phyloP scores from a whole-genome alignment of 2,113 vertebrate species.

The Caloenas nicobarica region DNA sequence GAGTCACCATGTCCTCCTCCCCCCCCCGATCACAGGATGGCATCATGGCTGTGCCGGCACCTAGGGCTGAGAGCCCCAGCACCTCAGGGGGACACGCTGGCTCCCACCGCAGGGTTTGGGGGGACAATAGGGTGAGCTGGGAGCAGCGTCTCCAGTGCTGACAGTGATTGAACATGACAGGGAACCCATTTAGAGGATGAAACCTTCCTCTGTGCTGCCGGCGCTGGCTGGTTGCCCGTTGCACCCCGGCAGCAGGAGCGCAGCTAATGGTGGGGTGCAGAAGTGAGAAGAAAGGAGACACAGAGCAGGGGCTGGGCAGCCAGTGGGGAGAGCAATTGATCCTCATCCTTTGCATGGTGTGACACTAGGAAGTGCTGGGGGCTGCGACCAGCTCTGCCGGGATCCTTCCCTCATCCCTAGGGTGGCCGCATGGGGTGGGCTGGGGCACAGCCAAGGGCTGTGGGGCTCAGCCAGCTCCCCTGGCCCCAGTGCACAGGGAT shows the following conservation, averaged over 20 bases:
- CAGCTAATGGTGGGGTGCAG: neutral
- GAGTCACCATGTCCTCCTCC: neutral
- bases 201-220: neutral
- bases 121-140: neutral
- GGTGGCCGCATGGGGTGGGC: neutral
- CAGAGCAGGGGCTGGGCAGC: neutral
- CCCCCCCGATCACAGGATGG: neutral
- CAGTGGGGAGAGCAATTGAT: neutral
- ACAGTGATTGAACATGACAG: constrained; percentile 61
- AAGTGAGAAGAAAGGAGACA: neutral
- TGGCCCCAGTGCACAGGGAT: neutral
- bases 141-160: neutral
- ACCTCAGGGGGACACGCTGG: rapidly evolving
- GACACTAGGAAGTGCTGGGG: neutral
- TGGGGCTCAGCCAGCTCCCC: neutral
- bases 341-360: neutral
- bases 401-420: neutral
- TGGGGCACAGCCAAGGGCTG: neutral
- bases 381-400: neutral
- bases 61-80: rapidly evolving
- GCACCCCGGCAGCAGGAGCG: neutral
- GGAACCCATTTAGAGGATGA: constrained; percentile 51
- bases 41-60: neutral
- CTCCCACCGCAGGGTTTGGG: neutral
- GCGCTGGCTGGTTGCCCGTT: neutral